These are phyloP conservation scores for Sula dactylatra DNA, from an alignment of 2,113 vertebrate genomes.

Conservation along the genomic window DNA sequence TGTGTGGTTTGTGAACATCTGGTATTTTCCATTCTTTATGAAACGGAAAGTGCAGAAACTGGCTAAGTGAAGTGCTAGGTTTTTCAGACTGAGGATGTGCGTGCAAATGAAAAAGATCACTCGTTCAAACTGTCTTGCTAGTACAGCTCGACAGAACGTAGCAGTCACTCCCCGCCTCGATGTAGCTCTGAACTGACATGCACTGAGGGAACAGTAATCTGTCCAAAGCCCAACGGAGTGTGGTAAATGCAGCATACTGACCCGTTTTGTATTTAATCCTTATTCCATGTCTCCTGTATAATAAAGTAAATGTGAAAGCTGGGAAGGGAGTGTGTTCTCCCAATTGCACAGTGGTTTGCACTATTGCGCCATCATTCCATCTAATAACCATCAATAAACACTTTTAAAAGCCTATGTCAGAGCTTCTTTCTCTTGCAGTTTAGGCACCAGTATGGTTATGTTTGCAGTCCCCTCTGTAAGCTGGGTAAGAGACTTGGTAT, in stretches of 20 bases:
- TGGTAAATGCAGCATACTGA: slow-evolving; percentile 15
- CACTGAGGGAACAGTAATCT: slow-evolving; percentile 14
- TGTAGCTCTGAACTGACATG: not conserved
- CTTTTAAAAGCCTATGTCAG: slow-evolving; percentile 56
- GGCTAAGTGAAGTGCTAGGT: not conserved
- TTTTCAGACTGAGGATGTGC: not conserved
- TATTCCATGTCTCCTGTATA: slow-evolving; percentile 41
- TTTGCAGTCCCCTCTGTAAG: not conserved
- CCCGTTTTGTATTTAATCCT: slow-evolving; percentile 51
- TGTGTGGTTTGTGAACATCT: not conserved
- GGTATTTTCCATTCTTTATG: not conserved
- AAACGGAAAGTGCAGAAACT: not conserved
- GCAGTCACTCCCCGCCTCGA: not conserved
- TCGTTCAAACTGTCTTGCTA: not conserved
- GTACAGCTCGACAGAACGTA: not conserved
- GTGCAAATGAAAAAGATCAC: not conserved
- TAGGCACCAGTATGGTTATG: accelerated
- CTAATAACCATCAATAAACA: slow-evolving; percentile 72
- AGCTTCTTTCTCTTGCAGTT: not conserved
- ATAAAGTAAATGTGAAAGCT: slow-evolving; percentile 64
- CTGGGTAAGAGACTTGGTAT: not conserved
- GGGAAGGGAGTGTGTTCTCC: slow-evolving; percentile 43
- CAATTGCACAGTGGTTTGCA: slow-evolving; percentile 68
- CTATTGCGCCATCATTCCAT: slow-evolving; percentile 66
- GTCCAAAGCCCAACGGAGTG: not conserved